Evolutionary conservation across 2,797 vertebrate species (phyloP).

Genomic region (Bufotes viridis): DNA sequence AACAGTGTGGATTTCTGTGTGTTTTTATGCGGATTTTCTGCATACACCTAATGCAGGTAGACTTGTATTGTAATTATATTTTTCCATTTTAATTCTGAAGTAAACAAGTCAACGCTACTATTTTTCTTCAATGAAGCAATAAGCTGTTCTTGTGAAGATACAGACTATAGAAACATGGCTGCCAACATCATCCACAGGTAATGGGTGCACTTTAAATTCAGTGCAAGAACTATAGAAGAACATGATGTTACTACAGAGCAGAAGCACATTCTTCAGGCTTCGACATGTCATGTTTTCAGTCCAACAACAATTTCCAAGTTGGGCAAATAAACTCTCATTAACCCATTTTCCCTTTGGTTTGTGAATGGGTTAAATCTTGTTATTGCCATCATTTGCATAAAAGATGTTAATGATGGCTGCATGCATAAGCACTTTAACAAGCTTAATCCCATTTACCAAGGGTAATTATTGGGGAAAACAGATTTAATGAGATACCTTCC

Average conservation of each 20-base stretch:
- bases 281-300: neutral
- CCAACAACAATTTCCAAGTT: neutral
- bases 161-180: neutral
- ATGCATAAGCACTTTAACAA: slow-evolving; percentile 60
- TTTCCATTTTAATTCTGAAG: neutral
- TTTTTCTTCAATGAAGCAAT: neutral
- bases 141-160: neutral
- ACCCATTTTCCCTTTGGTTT: neutral
- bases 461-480: slow-evolving; percentile 58
- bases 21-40: no score
- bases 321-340: slow-evolving; percentile 37
- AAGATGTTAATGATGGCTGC: slow-evolving; percentile 50
- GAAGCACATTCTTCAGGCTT: neutral
- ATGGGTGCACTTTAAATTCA: neutral
- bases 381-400: slow-evolving; percentile 49
- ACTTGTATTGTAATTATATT: no score
- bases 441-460: slow-evolving; percentile 61
- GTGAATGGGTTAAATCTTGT: slow-evolving; percentile 28
- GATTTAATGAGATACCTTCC: slow-evolving; percentile 59
- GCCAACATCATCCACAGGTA: neutral
- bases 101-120: no score
- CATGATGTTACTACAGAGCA: neutral
- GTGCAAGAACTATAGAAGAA: neutral
- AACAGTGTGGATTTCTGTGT: no score
- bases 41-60: no score